Base-by-base conservation (phyloP, 92 coral and sea anemone genomes). In the Zoanthus sociatus region DNA sequence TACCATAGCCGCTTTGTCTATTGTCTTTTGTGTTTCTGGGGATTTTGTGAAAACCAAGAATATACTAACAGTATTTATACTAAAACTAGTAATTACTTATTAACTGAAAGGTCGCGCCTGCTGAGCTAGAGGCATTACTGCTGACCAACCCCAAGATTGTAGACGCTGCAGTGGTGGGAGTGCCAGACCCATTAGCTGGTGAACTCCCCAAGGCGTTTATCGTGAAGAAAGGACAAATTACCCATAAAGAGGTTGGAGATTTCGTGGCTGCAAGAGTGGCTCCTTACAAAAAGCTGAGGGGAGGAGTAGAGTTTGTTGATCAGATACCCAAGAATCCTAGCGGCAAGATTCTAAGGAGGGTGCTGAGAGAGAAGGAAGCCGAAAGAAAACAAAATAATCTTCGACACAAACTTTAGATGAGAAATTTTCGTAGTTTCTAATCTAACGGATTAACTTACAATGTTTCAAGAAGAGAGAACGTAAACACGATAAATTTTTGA, bases 161-260 rank as follows among this genome's bases (percentile, higher is more conserved):
- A 47, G 94, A 92, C 77, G 96, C 91, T 17, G 96, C 93, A 12
- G 96, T 94, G 0, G 87, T 94, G 56, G 96, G 96, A 70, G 76
- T 94, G 68, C 96, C 96, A 15, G 90, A 94, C 87, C 90, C 90
- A 72, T 87, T 85, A 7, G 90, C 88, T 11, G 94, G 96, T 9
- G 96, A 93, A 77, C 90, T 93, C 64, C 96, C 96, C 69, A 93
- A 92, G 58, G 96, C 93, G n/a, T 87, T 89, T 66, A 91, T 94
- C 8, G 94, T 93, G 51, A 61, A 90, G 88, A 86, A 76, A 73
- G 90, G 87, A 32, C 90, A 75, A 14, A 82, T 94, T 60, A 89
- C 88, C 0, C 90, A 84, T 20, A 83, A 89, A n/a, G 93, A 92
- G 56, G 66, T 94, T 10, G 75, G 70, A 14, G 85, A 87, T 63